Evolutionary conservation across 2,113 vertebrate genomes (phyloP).

Genomic region (Phasianus colchicus): DNA sequence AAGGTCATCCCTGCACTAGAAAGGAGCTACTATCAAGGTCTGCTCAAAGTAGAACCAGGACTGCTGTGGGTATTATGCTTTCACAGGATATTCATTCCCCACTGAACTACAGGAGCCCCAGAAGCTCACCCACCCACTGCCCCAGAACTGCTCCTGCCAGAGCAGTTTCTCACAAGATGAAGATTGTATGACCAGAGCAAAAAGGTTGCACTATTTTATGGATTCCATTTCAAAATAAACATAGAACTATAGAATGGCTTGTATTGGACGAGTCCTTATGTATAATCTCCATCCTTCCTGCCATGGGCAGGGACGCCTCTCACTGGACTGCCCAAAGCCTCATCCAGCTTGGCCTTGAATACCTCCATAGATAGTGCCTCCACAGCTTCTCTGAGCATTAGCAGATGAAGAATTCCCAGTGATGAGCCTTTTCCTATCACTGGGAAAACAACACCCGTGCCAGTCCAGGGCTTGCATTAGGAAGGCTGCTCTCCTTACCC

Average conservation of each 20-base stretch:
- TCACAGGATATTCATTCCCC: rapidly evolving
- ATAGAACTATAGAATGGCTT: not conserved
- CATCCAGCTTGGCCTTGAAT: not conserved
- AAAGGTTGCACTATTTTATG: not conserved
- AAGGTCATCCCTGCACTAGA: not conserved
- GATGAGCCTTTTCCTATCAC: rapidly evolving
- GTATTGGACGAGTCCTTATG: not conserved
- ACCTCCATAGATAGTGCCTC: not conserved
- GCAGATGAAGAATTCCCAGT: not conserved
- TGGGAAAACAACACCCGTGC: not conserved
- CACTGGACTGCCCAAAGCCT: not conserved
- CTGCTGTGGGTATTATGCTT: rapidly evolving
- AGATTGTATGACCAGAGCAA: not conserved
- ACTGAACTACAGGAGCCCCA: not conserved
- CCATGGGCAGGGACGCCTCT: not conserved
- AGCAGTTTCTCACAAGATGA: not conserved
- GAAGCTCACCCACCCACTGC: not conserved
- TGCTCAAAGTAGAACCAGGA: not conserved
- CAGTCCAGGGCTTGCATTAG: rapidly evolving
- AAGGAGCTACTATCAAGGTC: not conserved
- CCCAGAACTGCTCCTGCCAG: not conserved
- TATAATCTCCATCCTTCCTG: not conserved
- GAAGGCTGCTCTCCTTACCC: not conserved
- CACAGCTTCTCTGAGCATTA: not conserved
- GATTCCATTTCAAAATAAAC: not conserved